phyloP scores from a whole-genome alignment of 1,140 invertebrate species.

The Probaryconus sp. region DNA sequence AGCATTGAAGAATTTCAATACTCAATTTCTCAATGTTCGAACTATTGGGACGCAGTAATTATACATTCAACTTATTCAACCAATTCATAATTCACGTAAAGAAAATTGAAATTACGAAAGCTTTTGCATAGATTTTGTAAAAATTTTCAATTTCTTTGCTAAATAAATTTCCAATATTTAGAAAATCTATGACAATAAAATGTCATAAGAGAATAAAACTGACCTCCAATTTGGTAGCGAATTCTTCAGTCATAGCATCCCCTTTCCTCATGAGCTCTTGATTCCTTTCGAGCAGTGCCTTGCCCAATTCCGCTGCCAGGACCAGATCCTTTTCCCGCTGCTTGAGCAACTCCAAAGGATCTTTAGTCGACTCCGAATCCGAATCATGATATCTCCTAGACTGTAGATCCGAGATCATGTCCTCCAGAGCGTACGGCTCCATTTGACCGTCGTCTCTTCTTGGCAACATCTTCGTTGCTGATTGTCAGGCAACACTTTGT shows the following conservation, averaged over 20 bases:
- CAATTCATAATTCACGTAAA: too few relatives aligned
- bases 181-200: not conserved
- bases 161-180: not conserved
- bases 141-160: not conserved
- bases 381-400: constrained; percentile 63
- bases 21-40: too few relatives aligned
- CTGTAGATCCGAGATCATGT: constrained; percentile 76
- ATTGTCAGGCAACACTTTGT: too few relatives aligned
- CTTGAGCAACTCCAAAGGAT: constrained; percentile 89
- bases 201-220: constrained; percentile 73
- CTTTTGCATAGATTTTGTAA: too few relatives aligned
- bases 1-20: too few relatives aligned
- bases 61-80: too few relatives aligned
- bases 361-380: constrained; percentile 78
- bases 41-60: too few relatives aligned
- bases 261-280: constrained; percentile 93
- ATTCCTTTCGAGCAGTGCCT: constrained; percentile 95
- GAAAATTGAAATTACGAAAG: too few relatives aligned
- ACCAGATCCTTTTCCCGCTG: constrained; percentile 96
- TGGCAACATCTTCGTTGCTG: constrained; percentile 76
- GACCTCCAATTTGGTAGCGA: constrained; percentile 95
- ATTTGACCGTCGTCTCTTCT: constrained; percentile 77
- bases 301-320: constrained; percentile 95
- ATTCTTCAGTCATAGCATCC: constrained; percentile 91
- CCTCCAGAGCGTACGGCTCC: constrained; percentile 81